Conservation (phyloP, 2,888 invertebrate genomes). For the Hybos culiciformis region DNA sequence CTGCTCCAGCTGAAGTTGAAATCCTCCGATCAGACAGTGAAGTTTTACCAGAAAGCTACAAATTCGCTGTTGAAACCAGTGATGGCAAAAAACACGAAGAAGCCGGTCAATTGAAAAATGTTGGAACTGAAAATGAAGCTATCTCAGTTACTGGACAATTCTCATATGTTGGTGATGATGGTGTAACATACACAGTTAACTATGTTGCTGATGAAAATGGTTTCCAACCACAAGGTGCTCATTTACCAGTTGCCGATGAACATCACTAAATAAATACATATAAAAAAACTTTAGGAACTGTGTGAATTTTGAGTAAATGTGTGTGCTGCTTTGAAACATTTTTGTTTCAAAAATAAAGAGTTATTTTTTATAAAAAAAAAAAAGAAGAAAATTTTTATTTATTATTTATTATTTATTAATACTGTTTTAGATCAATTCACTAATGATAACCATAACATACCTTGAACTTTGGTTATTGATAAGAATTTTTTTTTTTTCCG, state of each 20-base stretch:
- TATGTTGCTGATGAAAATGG: constrained; percentile 33
- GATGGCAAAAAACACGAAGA: constrained; percentile 41
- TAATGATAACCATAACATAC: too few species aligned
- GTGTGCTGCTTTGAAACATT: too few species aligned
- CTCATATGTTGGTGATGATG: constrained; percentile 42
- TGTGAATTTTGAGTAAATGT: too few species aligned
- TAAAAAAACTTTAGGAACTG: too few species aligned
- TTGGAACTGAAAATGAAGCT: constrained; percentile 40
- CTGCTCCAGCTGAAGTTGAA: constrained; percentile 36
- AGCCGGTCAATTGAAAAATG: constrained; percentile 39
- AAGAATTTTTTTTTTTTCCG: too few species aligned
- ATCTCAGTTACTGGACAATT: constrained; percentile 39
- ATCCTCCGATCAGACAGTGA: constrained; percentile 42
- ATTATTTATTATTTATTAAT: too few species aligned
- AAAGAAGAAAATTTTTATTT: too few species aligned
- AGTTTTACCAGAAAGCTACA: constrained; percentile 39
- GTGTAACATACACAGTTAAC: constrained; percentile 43
- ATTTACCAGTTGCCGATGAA: constrained; percentile 33
- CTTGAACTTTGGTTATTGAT: too few species aligned
- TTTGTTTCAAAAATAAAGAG: too few species aligned
- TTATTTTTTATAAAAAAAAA: too few species aligned
- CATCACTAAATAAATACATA: not conserved
- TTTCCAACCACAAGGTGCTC: constrained; percentile 38
- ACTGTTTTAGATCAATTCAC: too few species aligned
- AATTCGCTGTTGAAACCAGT: constrained; percentile 31